These are phyloP conservation scores for Melieria omissa DNA, from an alignment of 2,888 invertebrate species.

Conservation along the genomic window DNA sequence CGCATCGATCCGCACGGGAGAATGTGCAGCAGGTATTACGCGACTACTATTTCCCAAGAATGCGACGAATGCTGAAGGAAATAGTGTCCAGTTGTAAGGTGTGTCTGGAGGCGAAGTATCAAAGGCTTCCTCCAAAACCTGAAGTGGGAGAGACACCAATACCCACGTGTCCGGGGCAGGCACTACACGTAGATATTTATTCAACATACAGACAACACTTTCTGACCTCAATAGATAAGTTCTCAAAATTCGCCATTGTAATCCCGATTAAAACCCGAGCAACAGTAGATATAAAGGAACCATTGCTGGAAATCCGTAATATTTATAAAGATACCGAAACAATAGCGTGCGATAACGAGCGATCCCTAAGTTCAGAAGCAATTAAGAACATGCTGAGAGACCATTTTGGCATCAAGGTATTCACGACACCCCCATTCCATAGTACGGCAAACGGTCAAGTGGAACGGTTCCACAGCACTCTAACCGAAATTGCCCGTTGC, in stretches of 20 bases:
- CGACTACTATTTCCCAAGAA: too few species aligned
- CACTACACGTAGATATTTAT: neutral
- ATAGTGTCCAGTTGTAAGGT: too few species aligned
- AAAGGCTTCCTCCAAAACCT: too few species aligned
- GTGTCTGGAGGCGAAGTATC: too few species aligned
- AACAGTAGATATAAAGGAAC: too few species aligned
- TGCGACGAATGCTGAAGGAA: too few species aligned
- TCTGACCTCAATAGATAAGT: constrained; percentile 5
- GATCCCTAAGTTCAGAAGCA: constrained; percentile 10
- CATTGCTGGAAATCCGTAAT: too few species aligned
- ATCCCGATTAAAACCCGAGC: neutral
- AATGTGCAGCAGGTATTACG: too few species aligned
- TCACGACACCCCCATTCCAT: constrained; percentile 8
- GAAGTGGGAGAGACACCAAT: too few species aligned
- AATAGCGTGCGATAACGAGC: neutral
- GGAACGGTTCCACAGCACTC: constrained; percentile 19
- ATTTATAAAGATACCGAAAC: neutral
- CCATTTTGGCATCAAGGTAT: constrained; percentile 3
- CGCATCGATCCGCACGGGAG: too few species aligned
- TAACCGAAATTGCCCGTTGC: constrained; percentile 12
- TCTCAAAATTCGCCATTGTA: neutral
- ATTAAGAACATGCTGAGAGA: constrained; percentile 7
- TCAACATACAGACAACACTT: neutral
- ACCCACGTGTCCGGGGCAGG: too few species aligned
- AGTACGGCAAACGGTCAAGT: neutral